phyloP scores from a whole-genome alignment of 2,113 vertebrate genomes.

The Paratilapia polleni region DNA sequence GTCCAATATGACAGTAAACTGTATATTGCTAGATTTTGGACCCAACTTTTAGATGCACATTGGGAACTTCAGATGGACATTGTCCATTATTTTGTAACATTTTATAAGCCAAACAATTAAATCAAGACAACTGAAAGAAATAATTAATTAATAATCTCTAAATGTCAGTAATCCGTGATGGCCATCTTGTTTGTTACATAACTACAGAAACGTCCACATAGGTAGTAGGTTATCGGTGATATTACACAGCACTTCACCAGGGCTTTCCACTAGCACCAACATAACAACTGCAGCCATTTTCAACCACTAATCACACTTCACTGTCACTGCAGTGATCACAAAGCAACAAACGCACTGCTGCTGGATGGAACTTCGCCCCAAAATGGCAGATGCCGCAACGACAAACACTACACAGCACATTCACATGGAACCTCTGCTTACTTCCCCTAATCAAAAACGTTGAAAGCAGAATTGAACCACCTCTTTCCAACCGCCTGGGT shows the following conservation, averaged over 20 bases:
- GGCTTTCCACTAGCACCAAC: slow-evolving; percentile 23
- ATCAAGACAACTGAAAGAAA: neutral
- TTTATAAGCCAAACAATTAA: neutral
- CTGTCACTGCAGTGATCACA: slow-evolving; percentile 15
- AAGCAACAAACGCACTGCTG: slow-evolving; percentile 2
- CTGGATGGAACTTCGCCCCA: slow-evolving; percentile 29
- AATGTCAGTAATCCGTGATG: neutral
- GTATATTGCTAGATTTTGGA: neutral
- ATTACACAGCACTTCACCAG: neutral
- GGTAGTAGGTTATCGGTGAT: slow-evolving; percentile 24
- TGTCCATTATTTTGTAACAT: neutral
- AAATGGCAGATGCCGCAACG: slow-evolving; percentile 60
- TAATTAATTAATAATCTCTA: neutral
- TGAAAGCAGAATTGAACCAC: slow-evolving; percentile 65
- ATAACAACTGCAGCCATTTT: slow-evolving; percentile 36
- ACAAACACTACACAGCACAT: slow-evolving; percentile 29
- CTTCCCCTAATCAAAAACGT: slow-evolving; percentile 62
- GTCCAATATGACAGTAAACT: neutral
- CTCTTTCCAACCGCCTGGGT: slow-evolving; percentile 71
- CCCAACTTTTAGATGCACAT: neutral
- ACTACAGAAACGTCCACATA: neutral
- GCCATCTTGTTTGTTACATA: neutral
- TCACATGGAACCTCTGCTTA: slow-evolving; percentile 37
- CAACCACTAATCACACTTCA: slow-evolving; percentile 24
- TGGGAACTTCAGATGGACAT: neutral